Conservation (phyloP, 2,888 invertebrate genomes). For the Drosophila pseudotalamancana region DNA sequence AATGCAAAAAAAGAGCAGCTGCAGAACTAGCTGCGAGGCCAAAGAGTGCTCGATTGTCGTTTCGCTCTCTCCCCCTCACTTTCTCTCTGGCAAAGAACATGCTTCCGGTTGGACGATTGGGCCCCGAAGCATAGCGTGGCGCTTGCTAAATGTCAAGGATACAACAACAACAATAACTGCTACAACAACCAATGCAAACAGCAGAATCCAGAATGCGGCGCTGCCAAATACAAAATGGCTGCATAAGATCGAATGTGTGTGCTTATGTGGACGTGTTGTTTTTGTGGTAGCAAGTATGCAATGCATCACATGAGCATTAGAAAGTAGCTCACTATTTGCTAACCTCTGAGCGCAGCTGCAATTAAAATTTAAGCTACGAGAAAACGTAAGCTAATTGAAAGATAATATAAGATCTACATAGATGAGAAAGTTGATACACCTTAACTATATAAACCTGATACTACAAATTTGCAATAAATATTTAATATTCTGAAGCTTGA, state of each 20-base stretch:
- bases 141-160: slow-evolving; percentile 70
- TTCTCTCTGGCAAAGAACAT: slow-evolving; percentile 24
- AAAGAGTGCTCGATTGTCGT: slow-evolving; percentile 18
- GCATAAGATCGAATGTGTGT: no score
- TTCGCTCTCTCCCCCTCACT: slow-evolving; percentile 21
- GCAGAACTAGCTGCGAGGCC: slow-evolving; percentile 22
- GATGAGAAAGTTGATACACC: no score
- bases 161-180: slow-evolving; percentile 45
- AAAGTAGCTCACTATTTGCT: slow-evolving; percentile 21
- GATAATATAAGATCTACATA: no score
- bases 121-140: slow-evolving; percentile 27
- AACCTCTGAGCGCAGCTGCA: slow-evolving; percentile 2
- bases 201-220: slow-evolving; percentile 48
- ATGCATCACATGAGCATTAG: slow-evolving; percentile 21
- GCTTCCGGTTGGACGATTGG: slow-evolving; percentile 38
- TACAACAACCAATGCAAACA: slow-evolving; percentile 12
- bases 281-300: neutral
- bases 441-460: no score
- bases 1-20: slow-evolving; percentile 14
- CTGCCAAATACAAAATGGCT: slow-evolving; percentile 58
- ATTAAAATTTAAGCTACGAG: neutral
- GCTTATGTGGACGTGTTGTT: slow-evolving; percentile 7
- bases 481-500: no score
- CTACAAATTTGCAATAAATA: no score
- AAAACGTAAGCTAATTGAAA: neutral